Evolutionary conservation across 1,140 invertebrate species (phyloP).

Genomic region (Tetramorium alpestre): DNA sequence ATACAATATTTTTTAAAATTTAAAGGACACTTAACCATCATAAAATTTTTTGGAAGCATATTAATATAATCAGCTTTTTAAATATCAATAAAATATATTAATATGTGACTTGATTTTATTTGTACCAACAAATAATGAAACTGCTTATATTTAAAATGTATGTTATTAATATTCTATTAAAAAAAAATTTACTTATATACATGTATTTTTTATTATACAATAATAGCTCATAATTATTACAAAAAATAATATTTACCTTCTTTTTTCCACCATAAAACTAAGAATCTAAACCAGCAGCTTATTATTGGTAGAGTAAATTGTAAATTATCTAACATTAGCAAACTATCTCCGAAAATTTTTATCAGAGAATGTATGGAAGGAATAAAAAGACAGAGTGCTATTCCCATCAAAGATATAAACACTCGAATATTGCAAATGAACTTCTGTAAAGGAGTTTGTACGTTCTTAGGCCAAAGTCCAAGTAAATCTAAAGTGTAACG

Average conservation of each 20-base stretch:
- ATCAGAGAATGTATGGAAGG: constrained; percentile 17
- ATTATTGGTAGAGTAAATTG: neutral
- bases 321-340: constrained; percentile 26
- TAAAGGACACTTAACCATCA: too few species aligned
- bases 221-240: neutral
- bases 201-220: too few species aligned
- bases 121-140: too few species aligned
- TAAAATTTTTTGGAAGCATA: too few species aligned
- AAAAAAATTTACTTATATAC: too few species aligned
- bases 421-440: constrained; percentile 10
- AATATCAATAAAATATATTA: too few species aligned
- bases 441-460: neutral
- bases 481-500: constrained; percentile 18
- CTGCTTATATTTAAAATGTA: too few species aligned
- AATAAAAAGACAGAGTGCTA: neutral
- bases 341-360: neutral
- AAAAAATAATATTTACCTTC: constrained; percentile 8
- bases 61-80: too few species aligned
- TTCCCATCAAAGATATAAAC: neutral
- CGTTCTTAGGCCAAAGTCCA: constrained; percentile 31
- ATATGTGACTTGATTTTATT: too few species aligned
- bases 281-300: neutral
- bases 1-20: too few species aligned
- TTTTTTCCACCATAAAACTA: constrained; percentile 29
- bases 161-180: too few species aligned